Base-by-base conservation (phyloP, 1,140 invertebrate genomes). In the Pseudomyrmex flavicornis region DNA sequence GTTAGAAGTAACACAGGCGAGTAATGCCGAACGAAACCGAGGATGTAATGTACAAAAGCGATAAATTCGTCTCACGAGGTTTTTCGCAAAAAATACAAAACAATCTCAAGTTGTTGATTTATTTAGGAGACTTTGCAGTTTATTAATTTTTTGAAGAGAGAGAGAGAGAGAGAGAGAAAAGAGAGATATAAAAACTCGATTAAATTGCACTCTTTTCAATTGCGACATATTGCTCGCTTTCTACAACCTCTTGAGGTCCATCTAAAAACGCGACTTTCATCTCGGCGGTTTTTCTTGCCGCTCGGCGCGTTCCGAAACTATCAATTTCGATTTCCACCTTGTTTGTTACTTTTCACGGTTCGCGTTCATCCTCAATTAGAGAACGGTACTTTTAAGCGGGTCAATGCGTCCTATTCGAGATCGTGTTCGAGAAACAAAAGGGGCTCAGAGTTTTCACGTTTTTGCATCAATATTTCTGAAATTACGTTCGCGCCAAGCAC, bases 331-430 rank as follows among this genome's bases (percentile, higher is more conserved):
- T 46, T 63, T 72, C 66, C 58, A 26, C 20, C 44, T 80, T 61
- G 44, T 80, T 80, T 72, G 44, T 80, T 77, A 70, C 76, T 80
- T 80, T 80, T 72, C 76, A 59, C 56, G 44, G 44, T 80, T 8
- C 44, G 20, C 66, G 66, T 70, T 80, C 66, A 7, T 35, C n/a
- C 20, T 68, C 76, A 80, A 80, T 80, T 80, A 80, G 76, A 59
- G 66, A 80, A 80, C 76, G 76, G 76, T 80, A 80, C 76, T 80
- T 80, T 80, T 26, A 66, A 80, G 54, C 66, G 76, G 76, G 66
- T 80, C 76, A 72, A 59, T 50, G 76, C 76, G 46, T 80, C 76
- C 54, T 17, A 54, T 70, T 80, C 76, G 66, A 80, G 66, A 80
- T 50, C 76, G 54, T 59, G 54, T 54, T n/a, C 66, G 35, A 70